These are phyloP conservation scores for Brachyrhaphis roseni DNA, from an alignment of 2,797 vertebrate species.

Conservation along the genomic window DNA sequence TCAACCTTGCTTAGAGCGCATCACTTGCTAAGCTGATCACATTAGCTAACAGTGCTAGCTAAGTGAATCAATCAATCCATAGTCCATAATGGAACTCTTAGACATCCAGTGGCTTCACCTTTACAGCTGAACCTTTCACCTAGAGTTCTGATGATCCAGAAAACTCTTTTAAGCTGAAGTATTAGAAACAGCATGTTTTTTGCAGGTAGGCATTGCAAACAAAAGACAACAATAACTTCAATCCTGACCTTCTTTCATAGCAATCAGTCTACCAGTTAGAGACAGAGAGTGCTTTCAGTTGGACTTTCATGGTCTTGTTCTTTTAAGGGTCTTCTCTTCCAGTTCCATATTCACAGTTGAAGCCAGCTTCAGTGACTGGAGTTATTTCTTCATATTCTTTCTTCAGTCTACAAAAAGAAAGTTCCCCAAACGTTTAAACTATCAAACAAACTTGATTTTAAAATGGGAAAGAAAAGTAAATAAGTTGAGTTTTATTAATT, in stretches of 20 bases:
- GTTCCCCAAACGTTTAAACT: neutral
- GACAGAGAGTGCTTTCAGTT: neutral
- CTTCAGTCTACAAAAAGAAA: neutral
- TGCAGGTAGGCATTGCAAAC: neutral
- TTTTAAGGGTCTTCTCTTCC: too few species aligned
- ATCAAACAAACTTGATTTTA: neutral
- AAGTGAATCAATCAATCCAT: neutral
- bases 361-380: too few species aligned
- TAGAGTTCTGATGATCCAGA: neutral
- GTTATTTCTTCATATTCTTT: too few species aligned
- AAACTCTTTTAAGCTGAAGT: neutral
- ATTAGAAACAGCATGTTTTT: neutral
- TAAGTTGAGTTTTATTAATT: neutral
- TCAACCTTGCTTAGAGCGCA: neutral
- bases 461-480: neutral
- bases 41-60: conserved; percentile 30
- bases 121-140: neutral
- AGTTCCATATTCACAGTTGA: too few species aligned
- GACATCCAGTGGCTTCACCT: neutral
- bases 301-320: neutral
- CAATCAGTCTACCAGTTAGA: neutral
- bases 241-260: too few species aligned
- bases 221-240: neutral
- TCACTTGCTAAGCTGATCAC: conserved; percentile 8
- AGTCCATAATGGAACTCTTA: neutral